Evolutionary conservation across 1,140 invertebrate species (phyloP), one percentile per base, ranked within the genome.

Genomic region (Caligus rogercresseyi): DNA sequence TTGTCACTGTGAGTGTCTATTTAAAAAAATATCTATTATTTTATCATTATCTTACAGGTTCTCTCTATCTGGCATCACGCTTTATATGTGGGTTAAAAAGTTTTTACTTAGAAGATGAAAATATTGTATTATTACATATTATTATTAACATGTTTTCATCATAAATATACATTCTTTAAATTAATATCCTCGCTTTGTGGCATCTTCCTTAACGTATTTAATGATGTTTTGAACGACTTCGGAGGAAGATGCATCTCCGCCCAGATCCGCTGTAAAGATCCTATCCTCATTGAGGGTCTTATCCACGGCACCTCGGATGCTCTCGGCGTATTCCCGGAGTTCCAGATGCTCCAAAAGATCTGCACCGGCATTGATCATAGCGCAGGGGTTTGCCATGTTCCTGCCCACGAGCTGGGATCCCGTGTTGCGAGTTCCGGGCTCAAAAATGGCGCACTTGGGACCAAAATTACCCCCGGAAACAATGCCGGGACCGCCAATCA

Each of bases 381-480:
- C 92, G 62, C 93, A 84, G 0, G 96, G 96, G 75, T 99, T 99
- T 0, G 95, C 95, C 55, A 97, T 83, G 74, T 98, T 94, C 72
- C 91, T 92, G 56, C 90, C 90, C 57, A 88, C 89, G 67, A 94
- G 89, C 0, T 83, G 80, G 26, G 87, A 89, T 58, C 90, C 91
- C 25, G 91, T 94, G 71, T 95, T 95, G 69, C 91, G 80, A 25
- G 91, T 94, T 25, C 90, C 91, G n/a, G 87, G 87, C 70, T 92
- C 88, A 70, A 92, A 92, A 11, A 95, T 80, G n/a, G 90, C 89
- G 70, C 88, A 91, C 75, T 84, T 69, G 69, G 72, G 76, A 59
- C 93, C 93, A 73, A 91, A 95, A 74, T 97, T 98, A 69, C 85
- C 83, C 52, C 95, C 95, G 19, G 94, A 90, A 16, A 95, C 79